phyloP scores from a whole-genome alignment of 2,797 vertebrate species.

The Scolopax rusticola region DNA sequence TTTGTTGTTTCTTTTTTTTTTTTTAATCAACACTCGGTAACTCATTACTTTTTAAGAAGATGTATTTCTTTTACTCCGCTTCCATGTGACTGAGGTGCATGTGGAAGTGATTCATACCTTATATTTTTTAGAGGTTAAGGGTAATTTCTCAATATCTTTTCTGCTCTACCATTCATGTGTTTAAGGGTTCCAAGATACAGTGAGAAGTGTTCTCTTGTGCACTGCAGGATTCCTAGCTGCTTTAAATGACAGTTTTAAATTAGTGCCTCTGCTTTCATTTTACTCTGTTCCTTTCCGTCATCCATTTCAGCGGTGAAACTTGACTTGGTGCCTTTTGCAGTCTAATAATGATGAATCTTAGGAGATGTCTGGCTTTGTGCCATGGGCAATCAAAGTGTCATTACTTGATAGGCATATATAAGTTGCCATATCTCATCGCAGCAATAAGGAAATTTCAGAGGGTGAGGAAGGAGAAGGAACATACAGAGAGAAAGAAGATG shows the following conservation, averaged over 20 bases:
- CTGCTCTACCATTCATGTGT: fast-evolving
- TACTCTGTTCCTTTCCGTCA: neutral
- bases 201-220: neutral
- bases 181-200: neutral
- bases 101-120: neutral
- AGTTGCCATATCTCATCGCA: neutral
- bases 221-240: neutral
- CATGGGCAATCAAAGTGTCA: neutral
- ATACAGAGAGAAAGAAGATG: neutral
- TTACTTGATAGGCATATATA: neutral
- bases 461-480: neutral
- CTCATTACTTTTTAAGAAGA: neutral
- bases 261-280: slow-evolving; percentile 7
- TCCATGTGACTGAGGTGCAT: neutral
- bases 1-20: neutral
- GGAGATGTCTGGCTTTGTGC: slow-evolving; percentile 37
- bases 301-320: neutral
- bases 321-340: neutral
- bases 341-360: slow-evolving; percentile 2
- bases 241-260: slow-evolving; percentile 13
- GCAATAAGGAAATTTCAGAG: neutral
- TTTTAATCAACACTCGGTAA: neutral
- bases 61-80: neutral
- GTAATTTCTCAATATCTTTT: neutral
- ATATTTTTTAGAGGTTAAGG: neutral